Evolutionary conservation across 2,113 vertebrate genomes (phyloP), one percentile per base, ranked within the genome.

Genomic region (Dascyllus trimaculatus): DNA sequence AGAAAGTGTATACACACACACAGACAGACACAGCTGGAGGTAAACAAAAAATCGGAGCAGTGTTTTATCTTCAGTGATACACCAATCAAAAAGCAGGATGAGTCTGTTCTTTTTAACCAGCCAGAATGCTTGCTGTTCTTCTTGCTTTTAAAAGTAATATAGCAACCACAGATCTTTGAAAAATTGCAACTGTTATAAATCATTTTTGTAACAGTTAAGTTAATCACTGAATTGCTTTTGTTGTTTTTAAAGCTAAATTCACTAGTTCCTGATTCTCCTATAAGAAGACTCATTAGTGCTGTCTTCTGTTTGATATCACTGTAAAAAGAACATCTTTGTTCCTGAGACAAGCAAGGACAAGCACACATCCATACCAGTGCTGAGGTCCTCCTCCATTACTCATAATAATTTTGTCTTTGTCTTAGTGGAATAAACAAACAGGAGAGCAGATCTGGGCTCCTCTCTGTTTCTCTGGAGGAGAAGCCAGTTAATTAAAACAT

Each of bases 391-490:
- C 46, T 15, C 52, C 43, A 71, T 60, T 71, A 57, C 68, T 78
- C 48, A 18, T 65, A 57, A 74, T 32, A 46, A 65, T 66, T 48
- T 35, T 48, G 21, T 74, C 59, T 77, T 25, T 29, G 75, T 43
- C 68, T 73, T 51, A 18, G 63, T 29, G 76, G 80, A 73, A 77
- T 74, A 87, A 87, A 80, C 81, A 80, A 84, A 80, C 72, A 69
- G 38, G 6, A 59, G 58, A 45, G 63, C 67, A 64, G 48, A 59
- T 61, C 52, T n/a, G n/a, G n/a, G n/a, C n/a, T 52, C 46, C 29
- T 29, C 29, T 38, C 19, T 11, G 69, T 43, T 61, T 70, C 73
- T 75, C 71, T 13, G 45, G 71, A 57, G 72, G 56, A 62, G 73
- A 7, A 10, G 73, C 2, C 3, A 17, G 54, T 61, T 87, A 71